Base-by-base conservation (phyloP, 2,888 invertebrate genomes). In the Callimorpha dominula region DNA sequence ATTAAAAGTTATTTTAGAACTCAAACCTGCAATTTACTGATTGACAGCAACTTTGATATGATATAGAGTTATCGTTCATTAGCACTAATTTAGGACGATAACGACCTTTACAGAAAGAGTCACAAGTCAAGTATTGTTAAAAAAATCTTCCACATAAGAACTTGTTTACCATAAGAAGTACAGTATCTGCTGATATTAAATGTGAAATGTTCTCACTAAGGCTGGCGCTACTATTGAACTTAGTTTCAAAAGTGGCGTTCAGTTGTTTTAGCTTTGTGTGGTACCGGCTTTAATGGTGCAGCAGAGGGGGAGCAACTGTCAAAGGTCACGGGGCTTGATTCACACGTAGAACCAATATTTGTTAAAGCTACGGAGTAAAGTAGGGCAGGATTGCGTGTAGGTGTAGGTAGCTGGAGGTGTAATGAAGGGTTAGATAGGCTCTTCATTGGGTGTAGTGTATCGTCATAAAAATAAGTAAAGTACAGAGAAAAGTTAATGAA, bases 311-410 rank as follows among this genome's bases (percentile, higher is more conserved):
- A 17, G 8, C 4, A 50, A 66, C 20, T 71, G 67, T 67, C 62
- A 70, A 49, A 70, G 65, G 65, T 70, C 57, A 71, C 50, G 66
- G 11, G 12, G 43, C 15, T 60, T n/a, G n/a, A 71, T 71, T 62
- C 62, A 8, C 50, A 66, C 62, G 60, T 57, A 42, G 17, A 71
- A 63, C 71, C 63, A 67, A 71, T 71, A 67, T 71, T 71, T 71
- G 67, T 43, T 15, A 60, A 31, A 31, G 66, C 3, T 67, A 17
- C n/a, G 50, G 42, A 65, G 62, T 20, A 31, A 67, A 67, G 52
- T 67, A 49, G 67, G 60, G 52, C 66, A 50, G 49, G 50, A 66
- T 43, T 66, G 66, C 17, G 52, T 67, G 60, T 57, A 31, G 60
- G n/a, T 43, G 54, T 54, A 14, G 54, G n/a, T 2, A 57, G 14